Conservation (phyloP, 2,797 vertebrate genomes). For the Catostomus latipinnis region DNA sequence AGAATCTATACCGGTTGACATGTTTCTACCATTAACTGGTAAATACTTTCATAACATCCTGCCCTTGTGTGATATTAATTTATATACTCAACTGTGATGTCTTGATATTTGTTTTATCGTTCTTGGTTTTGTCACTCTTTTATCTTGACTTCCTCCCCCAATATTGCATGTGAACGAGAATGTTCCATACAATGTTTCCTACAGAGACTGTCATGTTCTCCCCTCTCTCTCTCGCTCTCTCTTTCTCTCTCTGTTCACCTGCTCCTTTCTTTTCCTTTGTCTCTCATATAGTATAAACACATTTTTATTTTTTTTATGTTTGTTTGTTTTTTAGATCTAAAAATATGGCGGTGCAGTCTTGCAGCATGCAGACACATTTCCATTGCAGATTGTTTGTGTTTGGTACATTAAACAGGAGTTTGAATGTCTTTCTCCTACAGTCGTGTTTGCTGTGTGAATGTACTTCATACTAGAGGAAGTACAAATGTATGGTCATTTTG, state of each 20-base stretch:
- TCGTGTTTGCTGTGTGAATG: constrained; percentile 7
- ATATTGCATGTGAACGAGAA: no score
- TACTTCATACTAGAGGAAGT: neutral
- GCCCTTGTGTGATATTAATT: no score
- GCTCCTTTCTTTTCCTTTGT: neutral
- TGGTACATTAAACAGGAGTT: constrained; percentile 23
- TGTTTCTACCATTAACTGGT: neutral
- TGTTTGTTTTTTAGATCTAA: constrained; percentile 49
- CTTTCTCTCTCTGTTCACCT: neutral
- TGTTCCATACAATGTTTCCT: no score
- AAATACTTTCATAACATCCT: neutral
- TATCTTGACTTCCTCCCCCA: neutral
- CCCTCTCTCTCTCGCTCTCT: neutral
- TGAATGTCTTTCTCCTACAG: neutral
- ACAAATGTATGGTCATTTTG: no score
- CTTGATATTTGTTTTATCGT: neutral
- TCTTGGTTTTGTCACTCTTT: no score
- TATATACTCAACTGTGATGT: neutral
- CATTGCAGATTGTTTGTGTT: constrained; percentile 21
- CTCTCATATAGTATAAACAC: neutral
- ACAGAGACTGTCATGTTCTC: neutral
- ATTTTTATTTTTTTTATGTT: neutral
- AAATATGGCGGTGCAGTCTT: constrained; percentile 15
- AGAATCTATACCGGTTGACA: no score
- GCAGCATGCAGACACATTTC: constrained; percentile 16